phyloP scores from a whole-genome alignment of 2,113 vertebrate genomes.

The Pseudorhombus dupliciocellatus region DNA sequence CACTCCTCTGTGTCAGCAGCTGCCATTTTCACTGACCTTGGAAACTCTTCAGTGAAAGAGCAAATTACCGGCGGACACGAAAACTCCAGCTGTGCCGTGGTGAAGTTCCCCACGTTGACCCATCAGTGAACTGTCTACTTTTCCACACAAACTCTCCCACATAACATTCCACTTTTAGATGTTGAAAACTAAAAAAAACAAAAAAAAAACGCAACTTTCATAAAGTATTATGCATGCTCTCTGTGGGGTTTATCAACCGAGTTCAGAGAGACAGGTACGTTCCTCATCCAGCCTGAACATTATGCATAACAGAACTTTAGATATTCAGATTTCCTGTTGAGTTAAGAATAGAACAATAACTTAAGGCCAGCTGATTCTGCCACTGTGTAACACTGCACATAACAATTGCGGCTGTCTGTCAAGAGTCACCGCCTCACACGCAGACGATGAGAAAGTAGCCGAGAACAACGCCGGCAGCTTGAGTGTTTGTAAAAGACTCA shows the following conservation, averaged over 20 bases:
- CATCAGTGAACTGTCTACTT: constrained; percentile 33
- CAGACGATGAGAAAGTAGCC: not conserved
- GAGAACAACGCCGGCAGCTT: constrained; percentile 10
- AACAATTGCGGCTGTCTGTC: constrained; percentile 45
- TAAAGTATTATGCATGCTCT: not conserved
- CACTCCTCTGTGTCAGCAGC: constrained; percentile 12
- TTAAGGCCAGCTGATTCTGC: constrained; percentile 11
- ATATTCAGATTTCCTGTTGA: constrained; percentile 23
- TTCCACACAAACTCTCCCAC: constrained; percentile 20
- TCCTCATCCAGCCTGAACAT: constrained; percentile 16
- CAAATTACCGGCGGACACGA: constrained; percentile 44
- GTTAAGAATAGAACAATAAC: constrained; percentile 15
- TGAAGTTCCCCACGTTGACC: constrained; percentile 23
- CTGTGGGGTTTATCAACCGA: constrained; percentile 19
- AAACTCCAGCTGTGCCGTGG: constrained; percentile 15
- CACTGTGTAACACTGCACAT: not conserved
- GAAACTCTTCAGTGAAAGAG: constrained; percentile 49
- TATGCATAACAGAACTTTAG: not conserved
- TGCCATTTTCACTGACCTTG: constrained; percentile 51
- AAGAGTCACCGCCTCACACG: not conserved
- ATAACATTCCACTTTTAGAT: not conserved
- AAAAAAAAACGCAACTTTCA: not conserved
- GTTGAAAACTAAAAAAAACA: not conserved
- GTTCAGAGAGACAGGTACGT: constrained; percentile 21
- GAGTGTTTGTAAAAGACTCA: not conserved